Evolutionary conservation across 1,140 invertebrate species (phyloP).

Genomic region (Plodia interpunctella): DNA sequence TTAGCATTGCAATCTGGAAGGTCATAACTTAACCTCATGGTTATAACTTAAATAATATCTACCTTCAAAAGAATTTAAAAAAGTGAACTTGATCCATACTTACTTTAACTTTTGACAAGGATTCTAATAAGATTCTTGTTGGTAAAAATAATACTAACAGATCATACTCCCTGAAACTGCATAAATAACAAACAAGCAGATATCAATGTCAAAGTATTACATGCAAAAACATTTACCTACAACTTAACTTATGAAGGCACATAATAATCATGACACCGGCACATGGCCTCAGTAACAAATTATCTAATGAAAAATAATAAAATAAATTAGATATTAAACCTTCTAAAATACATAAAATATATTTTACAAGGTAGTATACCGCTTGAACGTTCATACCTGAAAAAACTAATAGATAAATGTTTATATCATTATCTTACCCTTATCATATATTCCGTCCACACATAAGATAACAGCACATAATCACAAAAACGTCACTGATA

Average conservation of each 20-base stretch:
- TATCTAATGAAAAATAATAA: conserved; percentile 5
- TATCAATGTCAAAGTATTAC: conserved; percentile 7
- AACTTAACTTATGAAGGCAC: neutral
- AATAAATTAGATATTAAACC: conserved; percentile 21
- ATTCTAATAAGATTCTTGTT: neutral
- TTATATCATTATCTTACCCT: conserved; percentile 56
- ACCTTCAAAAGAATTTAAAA: neutral
- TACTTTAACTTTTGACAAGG: neutral
- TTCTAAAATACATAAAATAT: conserved; percentile 37
- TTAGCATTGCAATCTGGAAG: no score
- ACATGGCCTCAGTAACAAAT: neutral
- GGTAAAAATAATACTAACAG: neutral
- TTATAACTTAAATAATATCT: neutral
- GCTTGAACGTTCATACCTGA: neutral
- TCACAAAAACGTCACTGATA: conserved; percentile 55
- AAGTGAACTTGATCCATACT: neutral
- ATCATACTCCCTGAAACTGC: conserved; percentile 3
- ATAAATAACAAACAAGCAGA: neutral
- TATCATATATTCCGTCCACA: conserved; percentile 56
- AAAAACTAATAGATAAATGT: conserved; percentile 20
- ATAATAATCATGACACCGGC: conserved; percentile 7
- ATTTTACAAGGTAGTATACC: conserved; percentile 17
- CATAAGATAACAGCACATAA: conserved; percentile 66
- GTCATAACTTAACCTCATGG: neutral
- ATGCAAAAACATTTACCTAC: neutral